These are phyloP conservation scores for Geotrypetes seraphini DNA, from an alignment of 2,797 vertebrate genomes.

Conservation along the genomic window DNA sequence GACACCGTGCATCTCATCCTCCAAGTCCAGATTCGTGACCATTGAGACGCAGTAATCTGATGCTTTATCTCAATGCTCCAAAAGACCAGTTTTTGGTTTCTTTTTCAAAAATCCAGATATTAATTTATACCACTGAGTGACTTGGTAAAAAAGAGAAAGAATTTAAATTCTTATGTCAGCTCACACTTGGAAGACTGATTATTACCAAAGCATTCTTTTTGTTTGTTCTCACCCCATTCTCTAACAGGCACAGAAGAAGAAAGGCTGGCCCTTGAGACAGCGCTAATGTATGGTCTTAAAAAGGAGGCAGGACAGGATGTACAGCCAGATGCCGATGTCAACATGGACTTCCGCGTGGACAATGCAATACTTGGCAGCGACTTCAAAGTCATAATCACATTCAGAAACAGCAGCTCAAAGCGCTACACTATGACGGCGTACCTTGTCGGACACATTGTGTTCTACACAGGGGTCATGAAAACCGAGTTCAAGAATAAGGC, in stretches of 20 bases:
- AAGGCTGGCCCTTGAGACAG: conserved; percentile 75
- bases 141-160: no score
- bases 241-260: conserved; percentile 73
- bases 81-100: no score
- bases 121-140: no score
- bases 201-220: no score
- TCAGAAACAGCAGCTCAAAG: conserved; percentile 61
- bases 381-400: conserved; percentile 68
- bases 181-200: no score
- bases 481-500: conserved; percentile 67
- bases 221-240: conserved; percentile 7
- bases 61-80: no score
- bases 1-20: no score
- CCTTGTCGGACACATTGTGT: conserved; percentile 74
- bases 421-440: conserved; percentile 54
- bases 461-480: conserved; percentile 81
- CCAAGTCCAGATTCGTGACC: no score
- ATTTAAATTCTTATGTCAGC: no score
- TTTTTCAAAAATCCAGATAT: no score
- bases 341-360: conserved; percentile 62
- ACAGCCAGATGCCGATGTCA: conserved; percentile 47
- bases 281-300: conserved; percentile 73
- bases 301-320: conserved; percentile 42
- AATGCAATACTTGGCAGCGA: conserved; percentile 65
- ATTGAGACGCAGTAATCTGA: no score